Evolutionary conservation across 2,888 invertebrate genomes (phyloP), one percentile per base, ranked within the genome.

Genomic region (Ischnura elegans): DNA sequence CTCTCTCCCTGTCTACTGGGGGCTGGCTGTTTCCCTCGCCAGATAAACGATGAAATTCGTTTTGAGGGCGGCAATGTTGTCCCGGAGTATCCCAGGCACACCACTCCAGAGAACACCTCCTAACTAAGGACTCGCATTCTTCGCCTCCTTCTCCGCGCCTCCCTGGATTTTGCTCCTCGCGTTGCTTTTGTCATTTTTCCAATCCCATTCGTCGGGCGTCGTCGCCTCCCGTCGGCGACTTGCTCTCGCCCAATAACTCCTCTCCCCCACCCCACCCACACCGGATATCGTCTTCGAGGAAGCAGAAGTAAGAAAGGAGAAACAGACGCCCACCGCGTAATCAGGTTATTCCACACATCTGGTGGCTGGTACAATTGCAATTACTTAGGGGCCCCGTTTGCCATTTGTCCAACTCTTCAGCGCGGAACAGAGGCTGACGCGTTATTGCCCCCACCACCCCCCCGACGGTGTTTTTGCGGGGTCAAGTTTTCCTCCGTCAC

Each of bases 341-440:
- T 90, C 90, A 90, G 90, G 90, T 90, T 90, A 90, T 42, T 43
- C n/a, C 61, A 42, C 42, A 55, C 90, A 90, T 90, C 90, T 90
- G 90, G 90, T 45, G 43, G 43, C 90, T n/a, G 90, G 61, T n/a
- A 90, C 21, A 66, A 90, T 90, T 90, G 61, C 90, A 90, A 90
- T 90, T 90, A 90, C 90, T 90, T 90, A 90, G 13, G 61, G n/a
- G 61, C 61, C 21, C 43, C 90, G 42, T 66, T 90, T 42, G 90
- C 66, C 90, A 90, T 90, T 90, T 90, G 61, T 90, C 90, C 61
- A 10, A 13, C n/a, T 86, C 42, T 43, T 25, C 61, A 43, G 6
- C 90, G 10, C 21, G 43, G 90, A 43, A 3, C 21, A n/a, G 90
- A 43, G 43, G 43, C 16, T 13, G 76, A 76, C 10, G 36, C 29